These are phyloP conservation scores for Cyprinodon tularosa DNA, from an alignment of 2,113 vertebrate species.

Conservation along the genomic window DNA sequence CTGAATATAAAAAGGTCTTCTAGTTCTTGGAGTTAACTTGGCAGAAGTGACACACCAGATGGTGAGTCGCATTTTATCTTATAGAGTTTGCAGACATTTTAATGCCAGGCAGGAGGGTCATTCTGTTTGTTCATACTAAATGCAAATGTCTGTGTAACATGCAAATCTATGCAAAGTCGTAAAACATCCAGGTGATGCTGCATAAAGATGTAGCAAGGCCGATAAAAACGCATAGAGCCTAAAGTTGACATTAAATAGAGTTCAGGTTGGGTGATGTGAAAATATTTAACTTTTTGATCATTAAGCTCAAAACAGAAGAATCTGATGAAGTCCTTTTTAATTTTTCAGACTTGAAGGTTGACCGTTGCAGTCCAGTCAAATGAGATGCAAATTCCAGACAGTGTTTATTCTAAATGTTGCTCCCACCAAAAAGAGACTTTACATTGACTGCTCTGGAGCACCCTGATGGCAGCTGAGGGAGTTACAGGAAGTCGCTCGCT, in stretches of 20 bases:
- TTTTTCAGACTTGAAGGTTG: not conserved
- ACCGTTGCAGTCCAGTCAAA: not conserved
- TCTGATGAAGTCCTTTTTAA: not conserved
- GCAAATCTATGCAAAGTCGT: constrained; percentile 58
- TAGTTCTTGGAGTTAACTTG: constrained; percentile 8
- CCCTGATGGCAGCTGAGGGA: not conserved
- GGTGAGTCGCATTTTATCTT: constrained; percentile 17
- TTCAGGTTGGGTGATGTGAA: not conserved
- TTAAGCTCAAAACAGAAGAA: not conserved
- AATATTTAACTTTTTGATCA: not conserved
- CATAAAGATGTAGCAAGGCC: not conserved
- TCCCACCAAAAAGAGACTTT: not conserved
- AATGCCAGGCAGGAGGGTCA: constrained; percentile 36
- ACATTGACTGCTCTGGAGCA: not conserved
- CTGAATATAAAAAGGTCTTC: not conserved
- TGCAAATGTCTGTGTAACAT: constrained; percentile 50
- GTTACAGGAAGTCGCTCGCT: constrained; percentile 9
- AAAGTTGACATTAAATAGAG: not conserved
- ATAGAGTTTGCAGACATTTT: constrained; percentile 15
- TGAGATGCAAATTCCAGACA: not conserved
- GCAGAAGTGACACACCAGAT: constrained; percentile 48
- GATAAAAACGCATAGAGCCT: not conserved
- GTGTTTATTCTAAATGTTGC: not conserved
- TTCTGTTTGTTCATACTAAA: constrained; percentile 21
- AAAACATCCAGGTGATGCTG: not conserved